Base-by-base conservation (phyloP, 2,888 invertebrate species). In the Clistopyga incitator region DNA sequence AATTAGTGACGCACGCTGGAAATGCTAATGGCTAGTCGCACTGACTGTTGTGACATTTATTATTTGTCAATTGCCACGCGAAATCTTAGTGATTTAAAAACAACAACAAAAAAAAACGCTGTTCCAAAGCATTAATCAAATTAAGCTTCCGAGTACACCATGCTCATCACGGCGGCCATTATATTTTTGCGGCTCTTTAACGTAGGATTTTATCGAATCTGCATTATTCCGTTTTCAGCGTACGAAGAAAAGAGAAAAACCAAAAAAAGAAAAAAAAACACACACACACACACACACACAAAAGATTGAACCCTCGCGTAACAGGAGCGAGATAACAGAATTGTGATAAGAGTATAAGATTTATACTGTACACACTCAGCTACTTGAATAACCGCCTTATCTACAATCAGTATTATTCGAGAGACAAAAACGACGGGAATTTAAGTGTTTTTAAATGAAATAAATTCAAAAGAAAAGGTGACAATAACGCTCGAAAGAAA, bases 361-460 rank as follows among this genome's bases (percentile, higher is more conserved):
- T 71, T 76, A 76, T 59, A 71, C 71, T 38, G 54, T 80, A 72
- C 65, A 77, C 71, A 72, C 79, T 79, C 65, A 80, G 80, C 84
- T 78, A 74, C 80, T 84, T 68, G 42, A 78, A 84, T 78, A 78
- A 64, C 78, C 84, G 84, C 84, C 84, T 84, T 84, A 81, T 84
- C 78, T 81, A 84, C 77, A 80, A 80, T 81, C 78, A 84, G 84
- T 74, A 83, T 83, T 80, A 80, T 70, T 72, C 80, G 47, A 77
- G 54, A 64, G 61, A 72, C 67, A 8, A 68, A 56, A 47, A 47
- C 42, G 42, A 74, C 13, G 29, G 29, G n/a, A 65, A 42, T 34
- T 59, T 34, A 34, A 82, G 18, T 2, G 15, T 38, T 8, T 61
- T 50, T 25, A 59, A 6, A n/a, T 67, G 34, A 23, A 20, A 52